Base-by-base conservation (phyloP, 2,797 vertebrate species). In the Chromis chromis region DNA sequence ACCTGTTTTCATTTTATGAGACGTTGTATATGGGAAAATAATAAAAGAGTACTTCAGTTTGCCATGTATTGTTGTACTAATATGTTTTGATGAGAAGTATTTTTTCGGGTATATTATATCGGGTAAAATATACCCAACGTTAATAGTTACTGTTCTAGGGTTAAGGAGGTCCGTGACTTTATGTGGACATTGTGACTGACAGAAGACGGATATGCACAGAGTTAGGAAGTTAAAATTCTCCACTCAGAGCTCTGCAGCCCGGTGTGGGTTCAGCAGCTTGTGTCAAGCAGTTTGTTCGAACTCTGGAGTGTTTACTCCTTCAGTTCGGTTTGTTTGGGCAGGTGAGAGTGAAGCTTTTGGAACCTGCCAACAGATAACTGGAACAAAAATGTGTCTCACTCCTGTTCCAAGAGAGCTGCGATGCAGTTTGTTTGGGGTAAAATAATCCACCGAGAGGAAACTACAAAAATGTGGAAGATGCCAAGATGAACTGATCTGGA, bases 281-380 rank as follows among this genome's bases (percentile, higher is more conserved):
- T 70, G 74, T 56, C 69, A 62, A 74, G 55, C 25, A 21, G 39
- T 60, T 74, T 61, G 74, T 76, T 74, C 25, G 11, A 69, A 68
- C 48, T 64, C 4, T 61, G 58, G 70, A 78, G 65, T 42, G 64
- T 79, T 87, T 65, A 48, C 66, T 65, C 24, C 50, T 53, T 61
- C 12, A 42, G 55, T 65, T 56, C 22, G 28, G 21, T 59, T 78
- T 81, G 58, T 68, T 76, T 63, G 31, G 52, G 65, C 65, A 67
- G 65, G 71, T 74, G 49, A 70, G 48, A 42, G 22, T 0, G 2
- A 63, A 42, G 70, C 49, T 65, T 68, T 79, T 55, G 11, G 10
- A 76, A 76, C 27, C 58, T 57, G 65, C 52, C 48, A 57, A 22
- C 2, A 49, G 16, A 69, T 60, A 49, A 28, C 13, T 48, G 11